phyloP scores from a whole-genome alignment of 1,140 invertebrate species.

The Saccostrea echinata region DNA sequence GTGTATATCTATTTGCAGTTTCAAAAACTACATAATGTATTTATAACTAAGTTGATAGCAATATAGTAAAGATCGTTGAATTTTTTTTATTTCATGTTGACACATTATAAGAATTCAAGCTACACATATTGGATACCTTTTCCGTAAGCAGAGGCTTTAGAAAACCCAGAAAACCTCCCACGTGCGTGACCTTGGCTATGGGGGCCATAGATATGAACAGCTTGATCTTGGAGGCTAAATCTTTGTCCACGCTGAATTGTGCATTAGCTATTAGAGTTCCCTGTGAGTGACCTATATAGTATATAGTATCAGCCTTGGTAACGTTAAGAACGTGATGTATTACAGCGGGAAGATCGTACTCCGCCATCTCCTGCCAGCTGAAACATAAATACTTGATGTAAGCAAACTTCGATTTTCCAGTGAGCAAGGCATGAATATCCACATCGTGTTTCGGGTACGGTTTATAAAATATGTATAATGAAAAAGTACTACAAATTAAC shows the following conservation, averaged over 20 bases:
- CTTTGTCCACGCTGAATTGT: conserved; percentile 72
- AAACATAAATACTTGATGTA: conserved; percentile 48
- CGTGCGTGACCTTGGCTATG: conserved; percentile 86
- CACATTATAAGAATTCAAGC: too few relatives aligned
- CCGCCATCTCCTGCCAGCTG: conserved; percentile 89
- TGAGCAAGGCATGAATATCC: too few relatives aligned
- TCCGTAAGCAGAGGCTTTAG: conserved; percentile 60
- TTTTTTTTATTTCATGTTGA: too few relatives aligned
- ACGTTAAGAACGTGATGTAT: conserved; percentile 84
- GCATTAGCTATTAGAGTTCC: conserved; percentile 82
- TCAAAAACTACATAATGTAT: too few relatives aligned
- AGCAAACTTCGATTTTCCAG: too few relatives aligned
- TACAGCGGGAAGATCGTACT: conserved; percentile 86
- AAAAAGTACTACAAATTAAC: too few relatives aligned
- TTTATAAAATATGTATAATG: too few relatives aligned
- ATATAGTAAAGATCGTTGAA: too few relatives aligned
- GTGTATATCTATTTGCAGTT: too few relatives aligned
- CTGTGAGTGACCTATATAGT: conserved; percentile 88
- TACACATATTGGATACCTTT: conserved; percentile 6
- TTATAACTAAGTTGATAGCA: too few relatives aligned
- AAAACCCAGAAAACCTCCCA: conserved; percentile 84
- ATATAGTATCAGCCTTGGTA: conserved; percentile 82
- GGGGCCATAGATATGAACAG: conserved; percentile 86
- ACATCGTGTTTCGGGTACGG: too few relatives aligned
- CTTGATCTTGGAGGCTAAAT: conserved; percentile 69